Evolutionary conservation across 2,113 vertebrate genomes (phyloP), one percentile per base, ranked within the genome.

Genomic region (Calyptomena viridis): DNA sequence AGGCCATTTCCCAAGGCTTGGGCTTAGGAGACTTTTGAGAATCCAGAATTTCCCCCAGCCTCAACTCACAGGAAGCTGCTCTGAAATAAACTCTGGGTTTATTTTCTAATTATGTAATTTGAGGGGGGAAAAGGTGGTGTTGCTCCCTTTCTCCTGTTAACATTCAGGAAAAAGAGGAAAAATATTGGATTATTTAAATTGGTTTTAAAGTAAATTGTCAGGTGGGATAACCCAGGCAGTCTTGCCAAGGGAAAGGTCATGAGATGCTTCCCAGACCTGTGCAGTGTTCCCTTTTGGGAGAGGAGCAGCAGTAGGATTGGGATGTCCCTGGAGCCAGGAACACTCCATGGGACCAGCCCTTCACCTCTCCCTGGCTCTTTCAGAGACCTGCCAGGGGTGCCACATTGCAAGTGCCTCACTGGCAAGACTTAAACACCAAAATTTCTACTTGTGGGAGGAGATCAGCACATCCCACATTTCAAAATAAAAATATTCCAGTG

Each of bases 221-320:
- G 15, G 39, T 53, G 53, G 39, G 37, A 40, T 30, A 68, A 75
- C 14, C 12, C 52, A 35, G 52, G 35, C 25, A 60, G 39, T 40
- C 44, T 49, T 47, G 73, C n/a, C 60, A 22, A 16, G 16, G 30
- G 28, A 84, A 30, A 47, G 35, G 13, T 5, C 24, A 31, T 16
- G 25, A 39, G 27, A 52, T 53, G 78, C 85, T 31, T 30, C 82
- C 59, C 76, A 39, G 25, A 15, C 0, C 12, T 3, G 10, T 24
- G 52, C 53, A 8, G 23, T 6, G 11, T 30, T 5, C 53, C 67
- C 37, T 3, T 0, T 9, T 3, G 33, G 68, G 53, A 19, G 44
- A 46, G 18, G 18, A 50, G 23, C 21, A 1, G 21, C 1, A n/a
- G n/a, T 1, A 3, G 2, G 9, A 66, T 0, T 50, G 68, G 3